Percentiles rank a stretch among this genome's conserved stretches.
phyloP scores from a whole-genome alignment of 2,113 vertebrate genomes.

The Lampris megalopsis region DNA sequence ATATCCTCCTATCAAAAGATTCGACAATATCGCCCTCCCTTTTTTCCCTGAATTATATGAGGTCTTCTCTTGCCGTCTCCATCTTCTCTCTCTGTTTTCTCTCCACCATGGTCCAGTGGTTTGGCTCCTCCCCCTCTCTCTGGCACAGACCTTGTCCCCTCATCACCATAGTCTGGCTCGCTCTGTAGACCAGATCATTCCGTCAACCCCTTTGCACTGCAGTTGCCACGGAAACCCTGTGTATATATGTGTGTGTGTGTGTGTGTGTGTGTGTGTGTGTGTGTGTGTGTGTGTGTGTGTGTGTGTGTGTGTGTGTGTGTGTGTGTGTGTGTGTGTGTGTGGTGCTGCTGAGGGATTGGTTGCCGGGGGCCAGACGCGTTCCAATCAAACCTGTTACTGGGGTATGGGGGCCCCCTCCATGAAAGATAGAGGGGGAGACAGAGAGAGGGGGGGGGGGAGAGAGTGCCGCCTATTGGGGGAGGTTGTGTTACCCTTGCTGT shows the following conservation, averaged over 20 bases:
- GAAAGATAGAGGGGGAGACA: conserved; percentile 39
- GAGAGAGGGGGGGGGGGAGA: conserved; percentile 28
- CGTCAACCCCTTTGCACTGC: conserved; percentile 69
- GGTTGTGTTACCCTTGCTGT: conserved; percentile 30
- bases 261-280: conserved; percentile 26
- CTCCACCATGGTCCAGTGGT: conserved; percentile 13
- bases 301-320: conserved; percentile 29
- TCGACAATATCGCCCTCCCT: not conserved
- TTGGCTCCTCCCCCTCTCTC: conserved; percentile 25
- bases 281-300: conserved; percentile 34
- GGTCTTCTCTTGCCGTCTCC: not conserved
- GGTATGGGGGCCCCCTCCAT: conserved; percentile 43
- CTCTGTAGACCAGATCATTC: conserved; percentile 77
- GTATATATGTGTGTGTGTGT: conserved; percentile 18
- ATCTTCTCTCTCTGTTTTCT: conserved; percentile 12
- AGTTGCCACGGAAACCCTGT: conserved; percentile 80
- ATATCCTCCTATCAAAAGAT: not conserved
- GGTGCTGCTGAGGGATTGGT: conserved; percentile 80
- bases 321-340: conserved; percentile 53
- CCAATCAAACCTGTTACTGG: conserved; percentile 85
- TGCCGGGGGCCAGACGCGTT: conserved; percentile 80
- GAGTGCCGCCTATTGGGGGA: conserved; percentile 64
- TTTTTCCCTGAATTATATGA: not conserved
- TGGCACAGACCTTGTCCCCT: conserved; percentile 62
- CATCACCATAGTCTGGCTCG: conserved; percentile 67